These are phyloP conservation scores for Pegoplata infirma DNA, from an alignment of 2,888 invertebrate species.

Conservation along the genomic window DNA sequence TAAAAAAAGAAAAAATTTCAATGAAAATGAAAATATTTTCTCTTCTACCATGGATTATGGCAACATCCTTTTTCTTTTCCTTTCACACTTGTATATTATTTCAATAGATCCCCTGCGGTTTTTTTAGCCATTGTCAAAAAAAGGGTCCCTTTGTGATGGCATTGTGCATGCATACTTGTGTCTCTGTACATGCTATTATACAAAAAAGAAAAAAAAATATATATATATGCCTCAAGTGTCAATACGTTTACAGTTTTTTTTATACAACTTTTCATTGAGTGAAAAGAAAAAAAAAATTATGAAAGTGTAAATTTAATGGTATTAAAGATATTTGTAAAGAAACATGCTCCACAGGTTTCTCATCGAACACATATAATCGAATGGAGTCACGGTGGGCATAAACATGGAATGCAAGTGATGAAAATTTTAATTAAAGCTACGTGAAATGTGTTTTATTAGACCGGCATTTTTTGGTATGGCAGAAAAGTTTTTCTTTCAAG, in stretches of 20 bases:
- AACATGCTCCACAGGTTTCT: constrained; percentile 37
- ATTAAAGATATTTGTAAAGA: constrained; percentile 31
- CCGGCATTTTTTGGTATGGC: no score
- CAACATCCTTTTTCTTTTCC: constrained; percentile 15
- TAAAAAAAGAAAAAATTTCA: constrained; percentile 14
- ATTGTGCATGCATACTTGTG: neutral
- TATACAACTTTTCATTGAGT: neutral
- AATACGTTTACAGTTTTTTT: constrained; percentile 14
- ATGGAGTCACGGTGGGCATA: neutral
- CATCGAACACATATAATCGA: neutral
- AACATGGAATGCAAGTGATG: no score
- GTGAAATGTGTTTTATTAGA: no score
- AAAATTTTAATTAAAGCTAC: no score
- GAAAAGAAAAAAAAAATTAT: constrained; percentile 2
- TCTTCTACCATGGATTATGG: constrained; percentile 8
- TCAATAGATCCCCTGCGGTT: constrained; percentile 47
- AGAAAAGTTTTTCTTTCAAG: no score
- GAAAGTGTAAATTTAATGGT: constrained; percentile 46
- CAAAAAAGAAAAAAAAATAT: neutral
- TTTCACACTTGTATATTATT: constrained; percentile 32
- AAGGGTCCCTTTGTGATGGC: neutral
- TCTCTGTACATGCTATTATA: neutral
- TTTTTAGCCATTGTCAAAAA: constrained; percentile 33
- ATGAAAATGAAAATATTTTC: constrained; percentile 24
- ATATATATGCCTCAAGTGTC: neutral